phyloP scores from a whole-genome alignment of 2,113 vertebrate genomes.

The Trinectes maculatus region DNA sequence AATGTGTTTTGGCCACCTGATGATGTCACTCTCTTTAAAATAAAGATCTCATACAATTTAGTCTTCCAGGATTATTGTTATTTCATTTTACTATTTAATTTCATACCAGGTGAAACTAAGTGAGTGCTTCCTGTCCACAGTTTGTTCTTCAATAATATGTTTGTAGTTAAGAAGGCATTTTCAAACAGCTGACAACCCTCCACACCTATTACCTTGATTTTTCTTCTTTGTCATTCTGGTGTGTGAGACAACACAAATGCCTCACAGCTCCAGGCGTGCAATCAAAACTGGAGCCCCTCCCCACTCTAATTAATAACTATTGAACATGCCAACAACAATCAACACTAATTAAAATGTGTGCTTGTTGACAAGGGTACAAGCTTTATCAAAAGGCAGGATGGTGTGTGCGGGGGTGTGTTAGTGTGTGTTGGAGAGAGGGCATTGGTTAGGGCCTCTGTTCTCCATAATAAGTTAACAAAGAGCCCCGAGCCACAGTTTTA shows the following conservation, averaged over 20 bases:
- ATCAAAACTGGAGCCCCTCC: conserved; percentile 82
- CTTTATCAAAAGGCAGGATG: conserved; percentile 85
- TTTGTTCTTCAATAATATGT: neutral
- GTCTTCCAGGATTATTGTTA: no score
- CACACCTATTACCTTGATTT: conserved; percentile 21
- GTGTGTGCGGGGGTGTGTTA: conserved; percentile 44
- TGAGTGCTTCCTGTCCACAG: neutral
- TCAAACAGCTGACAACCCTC: conserved; percentile 22
- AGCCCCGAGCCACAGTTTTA: conserved; percentile 81
- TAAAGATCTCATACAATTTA: no score
- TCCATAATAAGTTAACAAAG: conserved; percentile 87
- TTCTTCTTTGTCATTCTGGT: conserved; percentile 73
- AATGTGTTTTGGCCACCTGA: no score
- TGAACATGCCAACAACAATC: conserved; percentile 91
- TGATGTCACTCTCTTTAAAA: no score
- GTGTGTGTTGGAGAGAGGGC: conserved; percentile 21
- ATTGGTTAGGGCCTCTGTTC: conserved; percentile 78
- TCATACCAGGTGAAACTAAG: conserved; percentile 1
- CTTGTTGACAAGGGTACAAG: conserved; percentile 88
- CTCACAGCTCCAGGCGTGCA: conserved; percentile 82
- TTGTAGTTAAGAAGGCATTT: conserved; percentile 24
- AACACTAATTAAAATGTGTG: conserved; percentile 93
- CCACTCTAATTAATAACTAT: conserved; percentile 89
- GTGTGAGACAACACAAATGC: conserved; percentile 82
- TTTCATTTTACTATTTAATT: neutral